A percentile compares a stretch with the other conserved stretches of the same genome.
phyloP scores from a whole-genome alignment of 2,797 vertebrate genomes.

The Denticeps clupeoides region DNA sequence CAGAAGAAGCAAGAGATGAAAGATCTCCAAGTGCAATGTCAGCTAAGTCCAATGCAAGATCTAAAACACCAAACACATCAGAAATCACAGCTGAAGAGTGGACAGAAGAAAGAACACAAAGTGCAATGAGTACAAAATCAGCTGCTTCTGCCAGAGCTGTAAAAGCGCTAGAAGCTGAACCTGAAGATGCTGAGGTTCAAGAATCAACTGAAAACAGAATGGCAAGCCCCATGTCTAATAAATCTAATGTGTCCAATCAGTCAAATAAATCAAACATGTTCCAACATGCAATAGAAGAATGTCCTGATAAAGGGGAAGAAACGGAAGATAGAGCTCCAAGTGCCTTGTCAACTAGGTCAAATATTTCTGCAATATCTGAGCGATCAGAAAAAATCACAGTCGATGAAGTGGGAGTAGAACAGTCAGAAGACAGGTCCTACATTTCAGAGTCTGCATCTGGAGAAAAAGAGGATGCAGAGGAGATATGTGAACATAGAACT shows the following conservation, averaged over 20 bases:
- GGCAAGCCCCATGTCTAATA: slow-evolving; percentile 13
- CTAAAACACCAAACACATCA: no score
- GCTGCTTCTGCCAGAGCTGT: slow-evolving; percentile 33
- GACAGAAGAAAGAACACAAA: slow-evolving; percentile 26
- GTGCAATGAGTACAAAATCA: slow-evolving; percentile 47
- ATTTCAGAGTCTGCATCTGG: not conserved
- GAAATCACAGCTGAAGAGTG: slow-evolving; percentile 11
- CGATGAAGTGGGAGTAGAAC: no score
- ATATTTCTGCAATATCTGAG: slow-evolving; percentile 24
- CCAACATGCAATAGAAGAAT: no score
- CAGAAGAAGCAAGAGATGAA: slow-evolving; percentile 14
- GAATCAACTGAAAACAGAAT: slow-evolving; percentile 26
- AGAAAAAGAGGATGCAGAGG: no score
- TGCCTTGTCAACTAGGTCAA: slow-evolving; percentile 28
- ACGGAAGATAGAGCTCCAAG: slow-evolving; percentile 12
- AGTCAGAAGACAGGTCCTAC: no score
- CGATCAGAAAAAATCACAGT: slow-evolving; percentile 22
- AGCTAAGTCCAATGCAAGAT: slow-evolving; percentile 23
- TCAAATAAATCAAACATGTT: slow-evolving; percentile 4
- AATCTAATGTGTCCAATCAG: slow-evolving; percentile 18
- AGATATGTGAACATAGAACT: no score
- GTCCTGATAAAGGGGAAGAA: no score
- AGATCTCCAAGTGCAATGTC: slow-evolving; percentile 24
- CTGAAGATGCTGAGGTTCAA: not conserved
- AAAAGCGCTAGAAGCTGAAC: not conserved